phyloP scores from a whole-genome alignment of 2,888 invertebrate species.

The Drosophila villosipedis region DNA sequence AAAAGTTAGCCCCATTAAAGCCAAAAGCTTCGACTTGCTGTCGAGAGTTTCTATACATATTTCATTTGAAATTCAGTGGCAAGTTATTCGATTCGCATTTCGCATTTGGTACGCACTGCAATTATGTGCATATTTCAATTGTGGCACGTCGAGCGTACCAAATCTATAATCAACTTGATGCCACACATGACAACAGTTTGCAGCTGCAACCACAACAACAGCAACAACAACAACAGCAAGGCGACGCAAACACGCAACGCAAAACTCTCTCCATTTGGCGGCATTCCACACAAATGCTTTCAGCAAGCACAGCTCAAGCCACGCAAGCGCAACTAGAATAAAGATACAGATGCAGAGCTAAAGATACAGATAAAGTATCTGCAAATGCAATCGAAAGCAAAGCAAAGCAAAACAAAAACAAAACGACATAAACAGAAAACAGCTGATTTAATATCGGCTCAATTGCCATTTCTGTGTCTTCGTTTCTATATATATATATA shows the following conservation, averaged over 20 bases:
- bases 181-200: constrained; percentile 72
- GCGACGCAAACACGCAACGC: constrained; percentile 46
- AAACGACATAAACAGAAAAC: constrained; percentile 64
- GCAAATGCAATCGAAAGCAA: constrained; percentile 36
- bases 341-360: constrained; percentile 9
- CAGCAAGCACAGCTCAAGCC: constrained; percentile 11
- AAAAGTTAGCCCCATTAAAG: not conserved
- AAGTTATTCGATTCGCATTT: constrained; percentile 29
- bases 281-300: constrained; percentile 62
- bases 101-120: constrained; percentile 53
- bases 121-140: constrained; percentile 75
- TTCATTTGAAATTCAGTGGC: constrained; percentile 5
- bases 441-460: constrained; percentile 59
- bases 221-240: not conserved
- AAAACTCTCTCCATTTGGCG: constrained; percentile 61
- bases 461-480: constrained; percentile 40
- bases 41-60: not conserved
- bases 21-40: not conserved
- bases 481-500: constrained; percentile 4
- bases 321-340: constrained; percentile 64
- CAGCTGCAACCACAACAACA: constrained; percentile 55
- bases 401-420: constrained; percentile 47
- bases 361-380: constrained; percentile 35
- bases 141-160: constrained; percentile 62
- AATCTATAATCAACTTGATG: constrained; percentile 47